Evolutionary conservation across 2,113 vertebrate species (phyloP), one percentile per base, ranked within the genome.

Genomic region (Xiphophorus maculatus): DNA sequence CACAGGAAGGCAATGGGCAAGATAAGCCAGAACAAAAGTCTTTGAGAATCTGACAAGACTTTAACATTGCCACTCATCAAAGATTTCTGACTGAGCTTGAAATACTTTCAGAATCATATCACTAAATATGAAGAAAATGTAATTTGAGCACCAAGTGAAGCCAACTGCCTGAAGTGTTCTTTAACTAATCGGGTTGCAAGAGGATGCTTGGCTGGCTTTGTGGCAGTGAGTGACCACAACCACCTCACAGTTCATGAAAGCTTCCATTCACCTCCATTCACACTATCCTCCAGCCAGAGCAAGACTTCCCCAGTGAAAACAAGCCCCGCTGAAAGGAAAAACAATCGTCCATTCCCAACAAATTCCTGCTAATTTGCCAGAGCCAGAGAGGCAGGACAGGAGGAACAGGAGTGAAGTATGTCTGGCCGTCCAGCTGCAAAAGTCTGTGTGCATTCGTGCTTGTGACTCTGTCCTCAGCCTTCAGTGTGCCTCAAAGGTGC

Each of bases 301-400:
- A 88, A 74, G 83, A 79, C 84, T 87, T 77, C 82, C 85, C 81
- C 76, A 86, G 87, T 42, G 48, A 91, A 93, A 94, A 94, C 90
- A 93, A 80, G 88, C 79, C 78, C 63, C 58, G 87, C 89, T 92
- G 90, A 66, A 91, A 91, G 92, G 92, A 91, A 93, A 93, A 93
- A 93, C 92, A 93, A 93, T 91, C 90, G 69, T 54, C 77, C 76
- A 76, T 73, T 77, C 88, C 80, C 65, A 13, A 77, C 76, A 87
- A 76, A 93, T 91, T 94, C 91, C 89, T 92, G 84, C 80, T 87
- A 89, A 88, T 86, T 89, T 86, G 86, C 90, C 82, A 84, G 84
- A 19, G 48, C 73, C 33, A 0, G 42, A 33, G 77, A 77, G 65
- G 81, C 61, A 60, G 62, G 37, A 75, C 73, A 77, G 80, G 72